Evolutionary conservation across 2,113 vertebrate species (phyloP).

Genomic region (Sterna hirundo): DNA sequence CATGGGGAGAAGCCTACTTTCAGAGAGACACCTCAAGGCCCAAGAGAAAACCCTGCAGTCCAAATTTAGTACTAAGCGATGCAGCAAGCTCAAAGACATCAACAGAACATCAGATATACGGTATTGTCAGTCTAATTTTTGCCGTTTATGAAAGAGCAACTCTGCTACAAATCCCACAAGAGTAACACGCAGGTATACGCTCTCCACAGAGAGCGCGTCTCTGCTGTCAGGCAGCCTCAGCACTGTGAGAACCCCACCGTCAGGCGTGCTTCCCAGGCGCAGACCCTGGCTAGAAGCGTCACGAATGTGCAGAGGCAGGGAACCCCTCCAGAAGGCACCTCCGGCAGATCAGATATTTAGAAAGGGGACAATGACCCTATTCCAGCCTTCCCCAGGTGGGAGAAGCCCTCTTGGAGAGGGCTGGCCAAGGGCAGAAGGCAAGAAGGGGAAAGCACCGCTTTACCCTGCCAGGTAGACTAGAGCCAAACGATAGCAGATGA

Average conservation of each 20-base stretch:
- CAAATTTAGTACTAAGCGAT: accelerated
- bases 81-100: background rate
- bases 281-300: background rate
- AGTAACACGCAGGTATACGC: background rate
- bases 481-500: background rate
- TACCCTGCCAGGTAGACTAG: background rate
- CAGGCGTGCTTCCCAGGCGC: background rate
- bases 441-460: background rate
- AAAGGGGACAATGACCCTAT: background rate
- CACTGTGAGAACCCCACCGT: accelerated
- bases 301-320: background rate
- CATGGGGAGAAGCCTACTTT: background rate
- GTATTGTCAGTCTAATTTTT: accelerated
- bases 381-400: background rate
- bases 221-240: background rate
- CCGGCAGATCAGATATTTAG: background rate
- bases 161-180: background rate
- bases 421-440: background rate
- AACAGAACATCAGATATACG: accelerated
- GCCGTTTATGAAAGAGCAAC: background rate
- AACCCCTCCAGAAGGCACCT: background rate
- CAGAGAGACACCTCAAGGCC: background rate
- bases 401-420: background rate
- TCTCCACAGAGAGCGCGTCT: accelerated
- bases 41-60: background rate